Evolutionary conservation across 2,113 vertebrate genomes (phyloP), one percentile per base, ranked within the genome.

Genomic region (Scolopax mira): DNA sequence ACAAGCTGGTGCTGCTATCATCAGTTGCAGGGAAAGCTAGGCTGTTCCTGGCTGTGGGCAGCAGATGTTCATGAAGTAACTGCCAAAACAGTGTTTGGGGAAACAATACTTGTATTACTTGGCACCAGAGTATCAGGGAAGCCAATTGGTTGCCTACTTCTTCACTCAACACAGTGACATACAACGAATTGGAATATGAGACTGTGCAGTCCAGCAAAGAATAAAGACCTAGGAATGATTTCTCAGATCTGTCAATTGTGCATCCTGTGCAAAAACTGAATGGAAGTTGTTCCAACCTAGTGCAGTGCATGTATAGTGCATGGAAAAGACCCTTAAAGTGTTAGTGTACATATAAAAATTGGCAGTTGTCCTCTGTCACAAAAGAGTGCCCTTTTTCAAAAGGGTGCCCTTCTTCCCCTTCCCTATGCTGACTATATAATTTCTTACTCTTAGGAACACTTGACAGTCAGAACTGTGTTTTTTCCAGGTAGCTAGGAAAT

Each of bases 1-100:
- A 79, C 2, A 5, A 78, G 82, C 33, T 85, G n/a, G 69, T 80
- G 51, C 78, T 85, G 71, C 39, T 88, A 6, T 28, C 66, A 71
- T 67, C 70, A 61, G 24, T 58, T 93, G 74, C 64, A 67, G 41
- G 84, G 48, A 73, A 81, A 33, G 57, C 31, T 31, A 9, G 30
- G 55, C 27, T 85, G 81, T 31, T 71, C 60, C 77, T 88, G 57
- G 14, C 35, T 62, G 49, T 7, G 23, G 88, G 66, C 74, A 69
- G 82, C 89, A 95, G 94, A 88, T 97, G 97, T 79, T 91, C 54
- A 37, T 30, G 55, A 61, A 84, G 58, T 31, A 18, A 33, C n/a
- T 89, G 90, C 92, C 69, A 82, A 49, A 96, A 61, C 13, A 12
- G 16, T 10, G n/a, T 60, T 88, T 93, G 65, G 77, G 93, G 86